phyloP scores from a whole-genome alignment of 2,113 vertebrate genomes.

The Microtus oregoni region DNA sequence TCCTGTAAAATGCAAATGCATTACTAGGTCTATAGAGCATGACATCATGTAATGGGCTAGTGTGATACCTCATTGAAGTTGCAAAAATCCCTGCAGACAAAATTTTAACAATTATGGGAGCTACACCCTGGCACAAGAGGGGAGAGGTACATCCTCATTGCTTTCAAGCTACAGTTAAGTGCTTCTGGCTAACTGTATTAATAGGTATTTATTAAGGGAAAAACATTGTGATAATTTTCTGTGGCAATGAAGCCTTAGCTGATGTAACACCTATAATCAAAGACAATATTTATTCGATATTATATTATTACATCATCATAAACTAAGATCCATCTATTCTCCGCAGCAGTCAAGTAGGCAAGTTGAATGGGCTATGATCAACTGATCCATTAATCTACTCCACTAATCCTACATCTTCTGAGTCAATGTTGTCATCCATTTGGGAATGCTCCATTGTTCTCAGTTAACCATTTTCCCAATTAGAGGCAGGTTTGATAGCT shows the following conservation, averaged over 20 bases:
- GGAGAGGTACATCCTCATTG: neutral
- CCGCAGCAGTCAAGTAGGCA: neutral
- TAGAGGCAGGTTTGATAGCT: neutral
- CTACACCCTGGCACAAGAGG: neutral
- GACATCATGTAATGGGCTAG: neutral
- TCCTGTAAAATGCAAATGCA: neutral
- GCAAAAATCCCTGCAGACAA: neutral
- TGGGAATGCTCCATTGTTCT: neutral
- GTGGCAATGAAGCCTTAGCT: neutral
- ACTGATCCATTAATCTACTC: neutral
- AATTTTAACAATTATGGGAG: neutral
- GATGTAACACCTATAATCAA: neutral
- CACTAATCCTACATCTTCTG: neutral
- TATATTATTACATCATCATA: neutral
- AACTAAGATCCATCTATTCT: neutral
- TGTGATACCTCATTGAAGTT: neutral
- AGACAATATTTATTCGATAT: neutral
- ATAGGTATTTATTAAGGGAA: neutral
- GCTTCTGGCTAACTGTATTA: neutral
- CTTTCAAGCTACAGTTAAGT: neutral
- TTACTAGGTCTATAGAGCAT: neutral
- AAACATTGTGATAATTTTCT: neutral
- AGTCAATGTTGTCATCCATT: neutral
- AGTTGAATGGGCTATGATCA: neutral
- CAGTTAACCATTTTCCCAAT: neutral